Evolutionary conservation across 2,797 vertebrate species (phyloP).

Genomic region (Phrynocephalus forsythii): DNA sequence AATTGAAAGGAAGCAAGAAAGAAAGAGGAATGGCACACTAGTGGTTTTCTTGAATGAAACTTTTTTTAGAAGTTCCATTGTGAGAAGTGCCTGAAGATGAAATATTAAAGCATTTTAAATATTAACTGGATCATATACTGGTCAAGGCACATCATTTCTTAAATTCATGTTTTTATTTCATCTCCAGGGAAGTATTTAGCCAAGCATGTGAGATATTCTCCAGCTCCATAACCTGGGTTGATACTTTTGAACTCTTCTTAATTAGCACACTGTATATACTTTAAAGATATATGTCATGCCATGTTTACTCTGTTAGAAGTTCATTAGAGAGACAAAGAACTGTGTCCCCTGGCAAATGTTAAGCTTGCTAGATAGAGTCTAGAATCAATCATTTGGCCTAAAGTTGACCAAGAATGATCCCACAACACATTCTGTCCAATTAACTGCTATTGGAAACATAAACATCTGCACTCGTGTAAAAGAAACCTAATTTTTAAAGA

Average conservation of each 20-base stretch:
- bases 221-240: conserved; percentile 10
- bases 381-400: conserved; percentile 36
- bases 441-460: neutral
- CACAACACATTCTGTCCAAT: conserved; percentile 15
- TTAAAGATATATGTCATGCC: conserved; percentile 50
- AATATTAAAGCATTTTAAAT: conserved; percentile 56
- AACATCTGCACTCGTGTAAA: neutral
- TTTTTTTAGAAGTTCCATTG: conserved; percentile 59
- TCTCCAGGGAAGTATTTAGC: conserved; percentile 60
- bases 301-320: conserved; percentile 15
- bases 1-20: too few species aligned
- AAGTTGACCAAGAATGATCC: conserved; percentile 25
- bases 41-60: conserved; percentile 76
- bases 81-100: conserved; percentile 73
- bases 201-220: conserved; percentile 44
- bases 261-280: conserved; percentile 54
- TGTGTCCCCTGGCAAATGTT: conserved; percentile 45
- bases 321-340: conserved; percentile 32
- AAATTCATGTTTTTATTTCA: conserved; percentile 67
- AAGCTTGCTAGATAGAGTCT: conserved; percentile 56
- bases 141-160: conserved; percentile 67
- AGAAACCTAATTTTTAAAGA: too few species aligned
- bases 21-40: too few species aligned
- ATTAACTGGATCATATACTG: conserved; percentile 72
- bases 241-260: conserved; percentile 51